Evolutionary conservation across 2,888 invertebrate genomes (phyloP).

Genomic region (Brassicogethes aeneus): DNA sequence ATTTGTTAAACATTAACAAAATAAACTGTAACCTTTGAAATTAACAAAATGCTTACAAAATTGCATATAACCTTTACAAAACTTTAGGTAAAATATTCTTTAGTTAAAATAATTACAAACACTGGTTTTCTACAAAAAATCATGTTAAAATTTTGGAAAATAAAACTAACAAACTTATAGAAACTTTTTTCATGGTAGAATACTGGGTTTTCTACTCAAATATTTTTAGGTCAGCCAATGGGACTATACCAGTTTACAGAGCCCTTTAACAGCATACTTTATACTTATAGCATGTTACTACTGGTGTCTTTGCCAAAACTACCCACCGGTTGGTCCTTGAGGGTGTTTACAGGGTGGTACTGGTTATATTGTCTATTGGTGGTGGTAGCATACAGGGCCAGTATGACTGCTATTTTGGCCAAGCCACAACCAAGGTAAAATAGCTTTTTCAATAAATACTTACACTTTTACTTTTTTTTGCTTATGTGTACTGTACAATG

Average conservation of each 20-base stretch:
- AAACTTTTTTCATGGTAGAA: too few relatives aligned
- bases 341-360: constrained; percentile 78
- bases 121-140: too few relatives aligned
- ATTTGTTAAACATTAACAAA: too few relatives aligned
- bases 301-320: constrained; percentile 69
- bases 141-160: too few relatives aligned
- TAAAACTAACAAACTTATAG: too few relatives aligned
- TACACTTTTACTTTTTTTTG: constrained; percentile 2
- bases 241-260: constrained; percentile 65
- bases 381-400: constrained; percentile 72
- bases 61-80: too few relatives aligned
- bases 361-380: constrained; percentile 77
- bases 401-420: constrained; percentile 76
- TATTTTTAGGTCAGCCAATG: constrained; percentile 24
- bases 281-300: constrained; percentile 74
- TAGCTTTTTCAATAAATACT: constrained; percentile 5
- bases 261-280: constrained; percentile 62
- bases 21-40: too few relatives aligned
- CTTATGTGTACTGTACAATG: too few relatives aligned
- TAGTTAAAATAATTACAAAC: too few relatives aligned
- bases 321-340: constrained; percentile 70
- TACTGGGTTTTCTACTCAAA: too few relatives aligned
- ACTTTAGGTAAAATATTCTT: too few relatives aligned
- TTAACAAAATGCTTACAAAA: too few relatives aligned
- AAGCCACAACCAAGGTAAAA: constrained; percentile 64